These are phyloP conservation scores for Synergus itoensis DNA, from an alignment of 2,888 invertebrate genomes.

Conservation along the genomic window DNA sequence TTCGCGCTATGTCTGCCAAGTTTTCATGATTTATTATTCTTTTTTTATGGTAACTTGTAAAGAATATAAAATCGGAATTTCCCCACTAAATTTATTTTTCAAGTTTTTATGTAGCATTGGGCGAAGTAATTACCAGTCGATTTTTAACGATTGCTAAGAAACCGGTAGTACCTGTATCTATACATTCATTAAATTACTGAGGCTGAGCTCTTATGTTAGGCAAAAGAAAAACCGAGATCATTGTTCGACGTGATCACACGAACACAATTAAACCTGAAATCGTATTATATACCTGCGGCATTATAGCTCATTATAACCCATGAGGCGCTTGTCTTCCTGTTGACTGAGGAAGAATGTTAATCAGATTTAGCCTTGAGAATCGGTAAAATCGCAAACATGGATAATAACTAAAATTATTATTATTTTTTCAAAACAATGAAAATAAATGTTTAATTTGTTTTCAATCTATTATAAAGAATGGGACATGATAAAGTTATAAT, in stretches of 20 bases:
- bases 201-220: background rate
- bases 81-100: background rate
- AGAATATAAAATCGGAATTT: background rate
- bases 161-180: background rate
- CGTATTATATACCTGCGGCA: background rate
- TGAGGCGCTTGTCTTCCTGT: background rate
- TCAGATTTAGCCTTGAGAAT: background rate
- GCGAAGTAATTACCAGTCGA: background rate
- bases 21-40: background rate
- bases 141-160: slow-evolving; percentile 1
- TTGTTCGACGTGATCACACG: background rate
- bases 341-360: background rate
- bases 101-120: background rate
- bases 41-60: background rate
- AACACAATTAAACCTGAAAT: background rate
- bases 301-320: background rate
- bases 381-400: background rate
- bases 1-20: background rate
- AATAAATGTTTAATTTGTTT: background rate
- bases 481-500: background rate
- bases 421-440: background rate
- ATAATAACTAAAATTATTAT: background rate
- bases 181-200: background rate
- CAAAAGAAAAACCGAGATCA: background rate
- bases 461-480: background rate